phyloP scores from a whole-genome alignment of 1,140 invertebrate species.

The Arion vulgaris region DNA sequence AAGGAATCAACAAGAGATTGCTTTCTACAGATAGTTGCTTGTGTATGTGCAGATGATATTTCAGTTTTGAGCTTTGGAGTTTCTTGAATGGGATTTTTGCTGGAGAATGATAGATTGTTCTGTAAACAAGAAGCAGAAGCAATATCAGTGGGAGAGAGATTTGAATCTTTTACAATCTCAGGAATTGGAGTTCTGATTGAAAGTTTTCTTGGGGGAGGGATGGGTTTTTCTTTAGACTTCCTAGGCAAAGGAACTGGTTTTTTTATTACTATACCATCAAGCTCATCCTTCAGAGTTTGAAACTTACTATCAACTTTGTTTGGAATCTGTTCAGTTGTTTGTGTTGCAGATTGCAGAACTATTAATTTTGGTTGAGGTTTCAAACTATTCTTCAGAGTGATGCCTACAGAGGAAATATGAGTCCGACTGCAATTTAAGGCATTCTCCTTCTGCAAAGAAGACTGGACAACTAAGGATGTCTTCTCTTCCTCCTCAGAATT shows the following conservation, averaged over 20 bases:
- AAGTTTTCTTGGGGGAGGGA: constrained; percentile 29
- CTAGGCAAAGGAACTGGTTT: constrained; percentile 24
- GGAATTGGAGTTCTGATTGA: background rate
- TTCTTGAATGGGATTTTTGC: background rate
- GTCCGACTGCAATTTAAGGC: background rate
- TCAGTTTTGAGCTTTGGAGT: background rate
- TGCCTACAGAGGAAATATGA: background rate
- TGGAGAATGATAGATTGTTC: background rate
- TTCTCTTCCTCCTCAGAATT: background rate
- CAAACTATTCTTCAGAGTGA: background rate
- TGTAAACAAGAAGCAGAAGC: background rate
- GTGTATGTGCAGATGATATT: no score
- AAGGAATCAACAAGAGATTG: background rate
- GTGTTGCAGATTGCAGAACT: background rate
- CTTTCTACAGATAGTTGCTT: background rate
- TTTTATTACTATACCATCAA: background rate
- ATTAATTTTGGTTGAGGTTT: constrained; percentile 2
- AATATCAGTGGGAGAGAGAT: background rate
- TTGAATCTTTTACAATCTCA: background rate
- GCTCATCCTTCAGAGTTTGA: background rate
- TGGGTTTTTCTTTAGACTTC: constrained; percentile 27
- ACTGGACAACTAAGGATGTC: background rate
- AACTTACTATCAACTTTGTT: background rate
- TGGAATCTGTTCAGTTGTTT: background rate
- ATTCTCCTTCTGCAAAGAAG: background rate